Base-by-base conservation (phyloP, 1,140 invertebrate species). In the Plectus sambesii region DNA sequence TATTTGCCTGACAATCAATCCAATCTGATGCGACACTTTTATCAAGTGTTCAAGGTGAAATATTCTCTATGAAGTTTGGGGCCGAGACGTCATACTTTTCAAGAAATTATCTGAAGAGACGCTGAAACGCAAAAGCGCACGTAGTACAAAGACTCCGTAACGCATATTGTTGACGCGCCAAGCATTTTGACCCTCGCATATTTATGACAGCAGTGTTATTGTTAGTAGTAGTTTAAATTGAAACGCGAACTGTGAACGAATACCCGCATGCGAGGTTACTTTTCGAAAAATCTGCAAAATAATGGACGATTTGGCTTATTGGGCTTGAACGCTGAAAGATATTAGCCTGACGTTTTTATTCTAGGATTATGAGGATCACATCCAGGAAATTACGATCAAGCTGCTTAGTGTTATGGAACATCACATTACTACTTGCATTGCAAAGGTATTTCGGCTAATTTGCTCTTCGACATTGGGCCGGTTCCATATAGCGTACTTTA, bases 371-470 rank as follows among this genome's bases (percentile, higher is more conserved):
- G 74, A 77, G 42, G 80, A 87, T 58, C 92, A 97, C 70, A 81
- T 89, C 41, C 79, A 81, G 58, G 87, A 93, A 74, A 84, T 96
- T 53, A 82, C 86, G 63, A 80, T 78, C 53, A 96, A 96, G 76
- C 79, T 97, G 50, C 78, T 89, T 25, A 76, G 79, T 19, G 87
- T 97, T 60, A 84, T 94, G 39, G 82, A 82, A 59, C 51, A 58
- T 26, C 58, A 67, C 33, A 43, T 65, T 8, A 46, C 54, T 23
- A 49, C 46, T 26, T 51, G 51, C 30, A 47, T 68, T 5, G 45
- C 47, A 36, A 44, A 62, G 49, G 62, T 66, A 42, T 47, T 30
- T 48, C 29, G 82, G 82, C 61, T 79, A 88, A 57, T 71, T 92
- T 15, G 77, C 77, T 26, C 78, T 77, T 40, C 82, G 87, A 63